A percentile compares a stretch with the other conserved stretches of the same genome.
phyloP scores from a whole-genome alignment of 2,797 vertebrate genomes.

The Megaceryle alcyon region DNA sequence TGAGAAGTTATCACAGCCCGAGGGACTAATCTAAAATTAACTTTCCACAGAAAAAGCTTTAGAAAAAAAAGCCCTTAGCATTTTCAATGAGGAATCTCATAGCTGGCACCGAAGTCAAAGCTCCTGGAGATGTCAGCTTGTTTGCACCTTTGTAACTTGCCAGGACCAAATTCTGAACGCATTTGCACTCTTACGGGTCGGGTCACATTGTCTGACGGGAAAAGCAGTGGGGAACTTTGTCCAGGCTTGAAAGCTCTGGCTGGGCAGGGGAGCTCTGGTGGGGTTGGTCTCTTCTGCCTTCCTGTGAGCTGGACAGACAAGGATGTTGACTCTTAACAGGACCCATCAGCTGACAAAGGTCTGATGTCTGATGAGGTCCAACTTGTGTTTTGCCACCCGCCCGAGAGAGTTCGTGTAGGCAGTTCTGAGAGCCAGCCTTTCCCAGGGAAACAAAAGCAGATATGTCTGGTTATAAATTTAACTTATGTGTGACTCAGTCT shows the following conservation, averaged over 20 bases:
- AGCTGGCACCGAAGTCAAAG: conserved; percentile 34
- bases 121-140: conserved; percentile 66
- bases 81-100: conserved; percentile 58
- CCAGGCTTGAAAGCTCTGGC: background rate
- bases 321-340: background rate
- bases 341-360: background rate
- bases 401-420: background rate
- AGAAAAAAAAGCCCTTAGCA: conserved; percentile 33
- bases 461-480: conserved; percentile 39
- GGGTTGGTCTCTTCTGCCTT: background rate
- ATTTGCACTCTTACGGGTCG: conserved; percentile 36
- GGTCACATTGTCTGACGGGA: background rate
- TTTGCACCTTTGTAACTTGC: conserved; percentile 65
- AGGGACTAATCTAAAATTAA: conserved; percentile 70
- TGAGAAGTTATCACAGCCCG: conserved; percentile 71
- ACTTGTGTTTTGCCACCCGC: background rate
- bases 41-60: conserved; percentile 70
- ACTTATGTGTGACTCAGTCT: background rate
- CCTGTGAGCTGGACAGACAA: background rate
- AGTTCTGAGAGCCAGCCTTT: background rate
- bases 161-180: conserved; percentile 49
- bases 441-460: conserved; percentile 39
- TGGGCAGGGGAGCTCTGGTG: background rate
- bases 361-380: background rate
- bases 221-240: background rate